Conservation (phyloP, 2,113 vertebrate species). For the Euleptes europaea region DNA sequence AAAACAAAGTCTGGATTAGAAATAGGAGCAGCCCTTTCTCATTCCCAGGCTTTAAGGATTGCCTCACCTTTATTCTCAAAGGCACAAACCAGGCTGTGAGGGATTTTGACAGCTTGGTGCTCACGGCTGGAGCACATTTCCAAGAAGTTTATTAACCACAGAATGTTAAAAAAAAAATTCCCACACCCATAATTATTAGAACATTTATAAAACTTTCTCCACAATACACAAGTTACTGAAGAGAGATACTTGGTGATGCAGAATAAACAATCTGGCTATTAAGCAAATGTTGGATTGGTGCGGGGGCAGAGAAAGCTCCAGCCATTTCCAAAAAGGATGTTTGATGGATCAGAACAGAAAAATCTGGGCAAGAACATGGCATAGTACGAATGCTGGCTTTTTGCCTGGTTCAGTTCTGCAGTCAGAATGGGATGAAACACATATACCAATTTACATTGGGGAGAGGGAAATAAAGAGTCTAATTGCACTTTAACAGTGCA, state of each 20-base stretch:
- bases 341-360: slow-evolving; percentile 29
- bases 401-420: too few relatives aligned
- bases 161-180: slow-evolving; percentile 36
- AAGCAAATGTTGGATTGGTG: slow-evolving; percentile 42
- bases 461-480: too few relatives aligned
- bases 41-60: slow-evolving; percentile 62
- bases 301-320: slow-evolving; percentile 42
- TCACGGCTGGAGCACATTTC: slow-evolving; percentile 39
- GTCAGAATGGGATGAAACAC: neutral
- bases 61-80: slow-evolving; percentile 67
- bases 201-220: slow-evolving; percentile 42
- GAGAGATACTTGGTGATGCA: slow-evolving; percentile 40
- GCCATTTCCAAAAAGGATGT: slow-evolving; percentile 30
- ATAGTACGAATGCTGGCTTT: neutral
- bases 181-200: slow-evolving; percentile 62
- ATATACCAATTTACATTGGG: neutral
- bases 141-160: slow-evolving; percentile 56
- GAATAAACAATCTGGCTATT: slow-evolving; percentile 43
- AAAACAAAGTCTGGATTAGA: slow-evolving; percentile 67
- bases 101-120: slow-evolving; percentile 65
- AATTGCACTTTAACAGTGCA: too few relatives aligned
- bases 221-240: slow-evolving; percentile 30
- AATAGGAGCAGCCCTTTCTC: slow-evolving; percentile 56
- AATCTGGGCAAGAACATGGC: neutral
- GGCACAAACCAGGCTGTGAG: slow-evolving; percentile 60